These are phyloP conservation scores for Cliona cf. orientalis DNA, from an alignment of 37 sponge, comb jelly and placozoan species.

Conservation along the genomic window DNA sequence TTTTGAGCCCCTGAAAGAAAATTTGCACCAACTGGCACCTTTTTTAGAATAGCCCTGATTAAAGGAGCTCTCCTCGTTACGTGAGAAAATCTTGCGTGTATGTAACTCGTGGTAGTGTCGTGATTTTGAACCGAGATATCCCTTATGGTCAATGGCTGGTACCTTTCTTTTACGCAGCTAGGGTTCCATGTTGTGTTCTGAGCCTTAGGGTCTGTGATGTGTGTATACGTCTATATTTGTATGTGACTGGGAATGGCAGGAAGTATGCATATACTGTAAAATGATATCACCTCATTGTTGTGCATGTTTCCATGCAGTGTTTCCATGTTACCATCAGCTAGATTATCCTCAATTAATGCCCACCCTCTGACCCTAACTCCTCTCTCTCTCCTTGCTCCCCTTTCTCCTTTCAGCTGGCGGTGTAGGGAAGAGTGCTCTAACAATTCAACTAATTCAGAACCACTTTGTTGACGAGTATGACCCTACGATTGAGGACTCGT, in stretches of 20 bases:
- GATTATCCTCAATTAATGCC: neutral
- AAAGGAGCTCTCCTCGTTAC: too few species aligned
- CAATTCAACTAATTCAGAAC: conserved; percentile 96
- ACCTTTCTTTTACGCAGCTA: too few species aligned
- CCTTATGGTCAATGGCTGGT: too few species aligned
- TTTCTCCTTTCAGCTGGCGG: conserved; percentile 86
- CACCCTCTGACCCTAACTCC: conserved; percentile 3
- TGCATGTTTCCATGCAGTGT: neutral
- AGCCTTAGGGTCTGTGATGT: too few species aligned
- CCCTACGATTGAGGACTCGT: conserved; percentile 76
- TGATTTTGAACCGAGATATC: too few species aligned
- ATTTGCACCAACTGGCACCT: neutral
- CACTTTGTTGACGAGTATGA: conserved; percentile 84
- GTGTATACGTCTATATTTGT: too few species aligned
- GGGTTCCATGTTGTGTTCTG: too few species aligned
- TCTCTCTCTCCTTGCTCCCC: neutral
- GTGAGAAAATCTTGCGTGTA: too few species aligned
- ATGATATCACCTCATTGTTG: neutral
- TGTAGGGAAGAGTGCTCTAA: conserved; percentile 98
- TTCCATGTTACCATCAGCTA: too few species aligned
- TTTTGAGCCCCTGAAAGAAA: neutral
- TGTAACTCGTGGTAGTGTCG: too few species aligned
- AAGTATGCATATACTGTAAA: too few species aligned
- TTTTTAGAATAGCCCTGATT: neutral
- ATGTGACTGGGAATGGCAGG: too few species aligned